Conservation (phyloP, 2,797 vertebrate genomes). For the Xenopus petersii region DNA sequence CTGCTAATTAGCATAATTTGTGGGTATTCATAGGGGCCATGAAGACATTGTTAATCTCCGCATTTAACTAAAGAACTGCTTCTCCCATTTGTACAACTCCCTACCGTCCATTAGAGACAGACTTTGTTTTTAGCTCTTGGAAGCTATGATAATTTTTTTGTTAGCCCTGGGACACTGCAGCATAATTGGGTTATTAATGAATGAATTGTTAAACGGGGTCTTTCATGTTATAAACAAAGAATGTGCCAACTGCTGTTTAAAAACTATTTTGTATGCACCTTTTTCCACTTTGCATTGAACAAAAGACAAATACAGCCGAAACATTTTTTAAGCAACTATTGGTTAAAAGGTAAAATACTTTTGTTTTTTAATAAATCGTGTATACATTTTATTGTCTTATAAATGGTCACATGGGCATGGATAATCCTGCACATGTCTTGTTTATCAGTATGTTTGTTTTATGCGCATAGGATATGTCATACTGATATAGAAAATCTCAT, state of each 20-base stretch:
- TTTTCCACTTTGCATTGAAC: too few relatives aligned
- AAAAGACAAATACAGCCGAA: too few relatives aligned
- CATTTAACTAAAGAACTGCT: conserved; percentile 41
- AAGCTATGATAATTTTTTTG: conserved; percentile 38
- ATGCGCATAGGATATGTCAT: too few relatives aligned
- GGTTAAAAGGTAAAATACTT: too few relatives aligned
- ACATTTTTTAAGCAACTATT: too few relatives aligned
- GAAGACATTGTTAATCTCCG: conserved; percentile 38
- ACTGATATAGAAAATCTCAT: too few relatives aligned
- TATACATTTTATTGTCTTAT: too few relatives aligned
- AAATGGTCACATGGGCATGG: too few relatives aligned
- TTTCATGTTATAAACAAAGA: conserved; percentile 44
- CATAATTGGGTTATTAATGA: conserved; percentile 41
- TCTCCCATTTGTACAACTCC: conserved; percentile 27
- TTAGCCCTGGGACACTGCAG: conserved; percentile 26
- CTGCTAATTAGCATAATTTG: conserved; percentile 38
- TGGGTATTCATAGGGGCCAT: conserved; percentile 29
- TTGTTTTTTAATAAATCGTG: too few relatives aligned
- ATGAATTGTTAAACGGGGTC: conserved; percentile 25
- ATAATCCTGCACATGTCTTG: too few relatives aligned
- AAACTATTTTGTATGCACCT: too few relatives aligned
- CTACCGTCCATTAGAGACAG: conserved; percentile 26
- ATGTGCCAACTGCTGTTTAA: conserved; percentile 33
- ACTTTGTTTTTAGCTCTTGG: conserved; percentile 37
- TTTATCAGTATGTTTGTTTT: too few relatives aligned